Percentiles rank a stretch among this genome's conserved stretches.
Conservation (phyloP, 2,888 invertebrate genomes). For the Iphiclides podalirius region DNA sequence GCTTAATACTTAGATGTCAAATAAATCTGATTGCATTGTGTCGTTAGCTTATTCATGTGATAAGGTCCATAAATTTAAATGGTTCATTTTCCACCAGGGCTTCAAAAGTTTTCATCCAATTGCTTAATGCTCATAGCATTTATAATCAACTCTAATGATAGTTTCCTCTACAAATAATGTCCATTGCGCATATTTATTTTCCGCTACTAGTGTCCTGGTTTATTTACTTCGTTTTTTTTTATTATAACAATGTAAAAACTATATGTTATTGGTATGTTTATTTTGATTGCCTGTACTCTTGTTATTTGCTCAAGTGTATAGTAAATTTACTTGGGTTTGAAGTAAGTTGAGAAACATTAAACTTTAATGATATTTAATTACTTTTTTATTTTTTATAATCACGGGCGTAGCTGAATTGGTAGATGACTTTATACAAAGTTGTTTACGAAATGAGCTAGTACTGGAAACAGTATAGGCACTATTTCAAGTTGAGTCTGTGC, state of each 20-base stretch:
- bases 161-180: too few relatives aligned
- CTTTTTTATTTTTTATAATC: conserved; percentile 9
- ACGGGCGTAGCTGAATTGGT: background rate
- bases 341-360: conserved; percentile 20
- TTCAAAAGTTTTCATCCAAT: background rate
- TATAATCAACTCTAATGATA: too few relatives aligned
- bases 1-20: background rate
- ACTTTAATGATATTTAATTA: conserved; percentile 7
- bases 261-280: conserved; percentile 9
- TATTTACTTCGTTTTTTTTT: background rate
- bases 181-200: conserved; percentile 6
- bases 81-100: background rate
- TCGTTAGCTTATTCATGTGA: background rate
- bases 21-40: background rate
- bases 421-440: background rate
- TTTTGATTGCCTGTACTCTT: conserved; percentile 19
- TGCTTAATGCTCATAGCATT: too few relatives aligned
- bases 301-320: conserved; percentile 26
- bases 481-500: too few relatives aligned
- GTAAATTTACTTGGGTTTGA: conserved; percentile 19
- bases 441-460: background rate
- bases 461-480: too few relatives aligned
- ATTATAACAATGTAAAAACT: conserved; percentile 6
- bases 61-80: background rate
- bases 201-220: conserved; percentile 5